A percentile compares a stretch with the other conserved stretches of the same genome.
Evolutionary conservation across 2,888 invertebrate genomes (phyloP).

Genomic region (Agriotes lineatus): DNA sequence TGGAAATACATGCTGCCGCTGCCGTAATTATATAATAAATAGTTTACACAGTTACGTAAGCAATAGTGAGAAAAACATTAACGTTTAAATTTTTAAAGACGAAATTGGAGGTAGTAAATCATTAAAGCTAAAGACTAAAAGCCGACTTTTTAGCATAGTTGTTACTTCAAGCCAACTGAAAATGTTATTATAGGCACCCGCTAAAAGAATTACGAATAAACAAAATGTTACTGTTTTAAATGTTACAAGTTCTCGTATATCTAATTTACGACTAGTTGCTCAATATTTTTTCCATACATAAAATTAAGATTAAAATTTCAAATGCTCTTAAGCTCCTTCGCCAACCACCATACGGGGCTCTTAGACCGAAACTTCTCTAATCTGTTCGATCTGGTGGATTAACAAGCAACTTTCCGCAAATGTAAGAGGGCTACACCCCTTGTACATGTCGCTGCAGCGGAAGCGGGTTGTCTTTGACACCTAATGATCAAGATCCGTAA

Average conservation of each 20-base stretch:
- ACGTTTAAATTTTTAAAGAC: too few species aligned
- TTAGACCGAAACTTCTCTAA: background rate
- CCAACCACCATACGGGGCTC: background rate
- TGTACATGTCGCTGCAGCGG: constrained; percentile 10
- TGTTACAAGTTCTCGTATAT: background rate
- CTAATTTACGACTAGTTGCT: background rate
- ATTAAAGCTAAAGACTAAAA: too few species aligned
- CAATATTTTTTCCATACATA: background rate
- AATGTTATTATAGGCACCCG: too few species aligned
- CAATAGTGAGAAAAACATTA: too few species aligned
- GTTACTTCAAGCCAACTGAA: too few species aligned
- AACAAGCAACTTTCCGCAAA: constrained; percentile 26
- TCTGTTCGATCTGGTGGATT: constrained; percentile 20
- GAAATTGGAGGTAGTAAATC: too few species aligned
- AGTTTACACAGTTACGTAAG: too few species aligned
- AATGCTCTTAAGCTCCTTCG: background rate
- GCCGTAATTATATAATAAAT: too few species aligned
- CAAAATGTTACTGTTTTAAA: background rate
- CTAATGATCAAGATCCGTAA: constrained; percentile 43
- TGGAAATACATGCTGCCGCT: too few species aligned
- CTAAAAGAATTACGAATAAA: too few species aligned
- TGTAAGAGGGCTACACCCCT: constrained; percentile 8
- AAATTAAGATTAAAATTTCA: constrained; percentile 7
- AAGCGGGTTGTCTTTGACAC: constrained; percentile 37
- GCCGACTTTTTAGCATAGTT: too few species aligned